Conservation (phyloP, 2,888 invertebrate species). For the Yponomeuta plumbellus region DNA sequence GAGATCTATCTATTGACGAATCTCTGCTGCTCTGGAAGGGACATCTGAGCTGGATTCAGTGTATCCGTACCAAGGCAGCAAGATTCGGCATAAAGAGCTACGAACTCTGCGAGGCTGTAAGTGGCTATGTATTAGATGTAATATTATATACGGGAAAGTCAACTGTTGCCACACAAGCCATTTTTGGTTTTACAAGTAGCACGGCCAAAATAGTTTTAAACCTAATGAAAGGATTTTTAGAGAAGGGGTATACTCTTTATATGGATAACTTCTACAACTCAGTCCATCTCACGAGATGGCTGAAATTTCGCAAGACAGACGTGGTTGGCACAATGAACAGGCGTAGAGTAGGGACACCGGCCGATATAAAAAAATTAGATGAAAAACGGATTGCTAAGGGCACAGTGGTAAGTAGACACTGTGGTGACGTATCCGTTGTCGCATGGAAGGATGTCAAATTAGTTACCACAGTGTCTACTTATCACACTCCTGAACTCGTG, state of each 20-base stretch:
- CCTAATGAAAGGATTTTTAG: conserved; percentile 17
- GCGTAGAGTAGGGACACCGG: conserved; percentile 9
- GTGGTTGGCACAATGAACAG: conserved; percentile 22
- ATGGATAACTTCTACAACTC: conserved; percentile 26
- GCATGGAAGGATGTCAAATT: conserved; percentile 15
- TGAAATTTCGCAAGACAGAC: conserved; percentile 22
- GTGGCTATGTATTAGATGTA: conserved; percentile 21
- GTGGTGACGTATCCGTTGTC: conserved; percentile 13
- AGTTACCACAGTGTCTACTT: conserved; percentile 15
- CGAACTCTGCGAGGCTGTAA: conserved; percentile 30
- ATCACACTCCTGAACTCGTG: conserved; percentile 7
- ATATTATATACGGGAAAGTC: conserved; percentile 23
- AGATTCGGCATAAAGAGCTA: conserved; percentile 31
- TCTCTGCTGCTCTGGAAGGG: conserved; percentile 31
- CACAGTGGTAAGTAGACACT: conserved; percentile 9
- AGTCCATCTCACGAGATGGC: conserved; percentile 20
- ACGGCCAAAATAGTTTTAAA: no score
- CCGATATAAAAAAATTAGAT: background rate
- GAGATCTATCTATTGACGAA: conserved; percentile 25
- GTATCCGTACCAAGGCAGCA: conserved; percentile 32
- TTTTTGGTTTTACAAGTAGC: no score
- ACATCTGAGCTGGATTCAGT: conserved; percentile 30
- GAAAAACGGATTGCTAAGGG: background rate
- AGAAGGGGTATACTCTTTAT: conserved; percentile 7
- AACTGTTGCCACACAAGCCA: background rate